Conservation (phyloP, 2,797 vertebrate species). For the Melanotaenia parkinsoni region DNA sequence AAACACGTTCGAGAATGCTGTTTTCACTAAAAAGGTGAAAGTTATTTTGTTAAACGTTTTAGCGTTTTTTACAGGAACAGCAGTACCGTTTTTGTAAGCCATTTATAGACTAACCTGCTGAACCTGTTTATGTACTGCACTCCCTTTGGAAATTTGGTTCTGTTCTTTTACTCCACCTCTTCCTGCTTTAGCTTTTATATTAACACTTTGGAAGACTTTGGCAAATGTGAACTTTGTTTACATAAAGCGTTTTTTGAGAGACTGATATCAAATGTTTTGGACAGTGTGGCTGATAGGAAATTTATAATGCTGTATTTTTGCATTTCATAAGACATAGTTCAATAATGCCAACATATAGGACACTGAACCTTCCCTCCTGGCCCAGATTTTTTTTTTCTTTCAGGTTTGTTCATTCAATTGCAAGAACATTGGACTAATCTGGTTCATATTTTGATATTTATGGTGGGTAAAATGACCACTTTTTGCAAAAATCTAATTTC, state of each 20-base stretch:
- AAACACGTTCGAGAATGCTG: slow-evolving; percentile 15
- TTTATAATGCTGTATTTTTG: neutral
- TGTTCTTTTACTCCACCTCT: slow-evolving; percentile 36
- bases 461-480: neutral
- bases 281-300: neutral
- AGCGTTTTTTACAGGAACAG: slow-evolving; percentile 24
- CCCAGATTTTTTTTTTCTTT: too few species aligned
- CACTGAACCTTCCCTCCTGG: too few species aligned
- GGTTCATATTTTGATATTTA: neutral
- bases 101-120: slow-evolving; percentile 68
- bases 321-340: neutral
- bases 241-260: neutral
- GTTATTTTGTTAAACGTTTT: slow-evolving; percentile 28
- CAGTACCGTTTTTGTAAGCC: slow-evolving; percentile 38
- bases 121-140: slow-evolving; percentile 66
- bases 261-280: neutral
- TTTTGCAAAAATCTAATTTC: neutral
- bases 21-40: slow-evolving; percentile 26
- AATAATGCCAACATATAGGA: neutral
- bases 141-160: slow-evolving; percentile 61
- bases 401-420: too few species aligned
- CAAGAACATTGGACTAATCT: too few species aligned
- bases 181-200: slow-evolving; percentile 33
- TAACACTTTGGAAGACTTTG: slow-evolving; percentile 8
- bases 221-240: slow-evolving; percentile 16